phyloP scores from a whole-genome alignment of 2,888 invertebrate genomes.

The Emmelina monodactyla region DNA sequence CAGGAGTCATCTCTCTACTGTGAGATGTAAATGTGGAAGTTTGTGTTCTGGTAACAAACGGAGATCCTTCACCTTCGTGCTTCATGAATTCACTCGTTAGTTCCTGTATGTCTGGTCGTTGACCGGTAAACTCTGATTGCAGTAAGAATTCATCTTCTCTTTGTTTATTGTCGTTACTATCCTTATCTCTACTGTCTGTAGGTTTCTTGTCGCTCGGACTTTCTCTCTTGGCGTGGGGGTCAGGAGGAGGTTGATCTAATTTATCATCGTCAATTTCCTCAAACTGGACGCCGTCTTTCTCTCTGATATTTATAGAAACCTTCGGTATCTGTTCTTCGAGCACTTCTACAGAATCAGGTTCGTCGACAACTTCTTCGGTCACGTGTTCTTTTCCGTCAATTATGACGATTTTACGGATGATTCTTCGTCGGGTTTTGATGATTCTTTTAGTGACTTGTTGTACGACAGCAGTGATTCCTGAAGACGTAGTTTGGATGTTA shows the following conservation, averaged over 20 bases:
- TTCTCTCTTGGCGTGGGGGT: too few species aligned
- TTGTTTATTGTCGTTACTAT: slow-evolving; percentile 9
- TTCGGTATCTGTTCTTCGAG: slow-evolving; percentile 76
- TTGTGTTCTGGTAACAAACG: background rate
- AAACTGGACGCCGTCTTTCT: slow-evolving; percentile 56
- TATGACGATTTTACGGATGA: slow-evolving; percentile 78
- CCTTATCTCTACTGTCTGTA: slow-evolving; percentile 10
- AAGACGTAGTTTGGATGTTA: slow-evolving; percentile 68
- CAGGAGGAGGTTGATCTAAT: slow-evolving; percentile 23
- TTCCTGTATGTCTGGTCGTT: background rate
- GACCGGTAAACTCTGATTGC: background rate
- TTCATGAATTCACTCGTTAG: background rate
- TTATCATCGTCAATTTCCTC: slow-evolving; percentile 33
- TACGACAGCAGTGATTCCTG: slow-evolving; percentile 79
- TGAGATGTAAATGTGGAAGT: background rate
- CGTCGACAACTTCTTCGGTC: slow-evolving; percentile 84
- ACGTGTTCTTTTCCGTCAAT: slow-evolving; percentile 86
- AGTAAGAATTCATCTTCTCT: background rate
- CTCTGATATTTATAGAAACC: slow-evolving; percentile 72
- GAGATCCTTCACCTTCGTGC: background rate
- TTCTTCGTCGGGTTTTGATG: slow-evolving; percentile 76
- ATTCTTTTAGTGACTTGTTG: slow-evolving; percentile 82
- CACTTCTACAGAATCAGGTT: slow-evolving; percentile 80
- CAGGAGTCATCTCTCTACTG: background rate
- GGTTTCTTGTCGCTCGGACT: too few species aligned